Base-by-base conservation (phyloP, 1,140 invertebrate species). In the Apolygus lucorum region DNA sequence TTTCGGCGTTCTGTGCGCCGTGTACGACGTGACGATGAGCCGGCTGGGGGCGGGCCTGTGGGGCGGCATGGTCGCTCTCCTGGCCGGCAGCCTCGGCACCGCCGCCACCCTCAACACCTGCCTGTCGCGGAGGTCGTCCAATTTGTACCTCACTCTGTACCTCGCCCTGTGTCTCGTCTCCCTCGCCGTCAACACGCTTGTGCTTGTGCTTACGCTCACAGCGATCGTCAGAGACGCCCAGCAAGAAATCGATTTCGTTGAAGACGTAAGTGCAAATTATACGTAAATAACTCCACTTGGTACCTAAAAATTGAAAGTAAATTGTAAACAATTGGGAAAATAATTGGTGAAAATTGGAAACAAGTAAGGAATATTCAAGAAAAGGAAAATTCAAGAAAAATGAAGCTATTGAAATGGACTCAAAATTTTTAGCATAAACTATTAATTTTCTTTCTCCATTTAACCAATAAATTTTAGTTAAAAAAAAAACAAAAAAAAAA, bases 1-100 rank as follows among this genome's bases (percentile, higher is more conserved):
- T 17, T 81, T 83, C 52, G 84, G 84, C 1, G 82, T 83, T 22
- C 72, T 84, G 65, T 82, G 82, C 2, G 81, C 86, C 64, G 78
- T 83, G 64, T 82, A 85, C 76, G 82, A 81, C 22, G 80, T 83
- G 2, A 81, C 82, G 49, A 76, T 86, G 74, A 79, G 82, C n/a
- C 74, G 82, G 72, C 83, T 84, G 49, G 84, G 84, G 1, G 83
- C 81, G 0, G 85, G 84, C 0, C 78, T 86, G 68, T 86, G 84
- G 85, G 81, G 84, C 62, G 85, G 85, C 13, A 81, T 83, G 67
- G 76, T 84, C 29, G 82, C 84, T 14, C 81, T 84, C 26, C 78
- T 80, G 4, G 80, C 82, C 2, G 84, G 84, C 1, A 80, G 84
- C 0, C 78, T 83, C 1, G 84, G 84, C 0, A 78, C 84, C 22